Percentiles rank a stretch among this genome's conserved stretches.
Evolutionary conservation across 2,113 vertebrate genomes (phyloP).

Genomic region (Crotalus viridis): DNA sequence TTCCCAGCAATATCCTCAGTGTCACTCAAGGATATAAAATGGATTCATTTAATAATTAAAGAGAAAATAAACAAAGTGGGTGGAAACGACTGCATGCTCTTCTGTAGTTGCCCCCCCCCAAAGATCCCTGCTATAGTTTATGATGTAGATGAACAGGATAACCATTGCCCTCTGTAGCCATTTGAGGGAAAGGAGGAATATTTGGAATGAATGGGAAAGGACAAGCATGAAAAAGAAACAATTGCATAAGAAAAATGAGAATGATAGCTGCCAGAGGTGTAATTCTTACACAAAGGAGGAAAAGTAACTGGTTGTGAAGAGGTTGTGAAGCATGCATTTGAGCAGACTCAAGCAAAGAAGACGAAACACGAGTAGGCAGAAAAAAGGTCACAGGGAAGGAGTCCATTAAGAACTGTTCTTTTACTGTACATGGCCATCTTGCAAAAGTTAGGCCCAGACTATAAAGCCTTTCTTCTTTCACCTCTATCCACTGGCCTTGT

Average conservation of each 20-base stretch:
- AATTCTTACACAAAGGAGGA: background rate
- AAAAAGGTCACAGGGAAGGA: background rate
- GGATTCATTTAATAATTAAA: background rate
- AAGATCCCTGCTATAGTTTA: background rate
- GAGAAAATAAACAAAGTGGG: background rate
- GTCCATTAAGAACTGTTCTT: background rate
- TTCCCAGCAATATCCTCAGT: background rate
- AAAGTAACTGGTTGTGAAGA: background rate
- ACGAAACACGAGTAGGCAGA: background rate
- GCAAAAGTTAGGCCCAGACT: background rate
- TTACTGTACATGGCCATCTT: background rate
- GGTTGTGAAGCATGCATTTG: background rate
- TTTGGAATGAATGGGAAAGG: background rate
- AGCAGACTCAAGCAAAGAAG: background rate
- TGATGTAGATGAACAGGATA: background rate
- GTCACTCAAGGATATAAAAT: background rate
- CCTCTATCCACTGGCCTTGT: too few relatives aligned
- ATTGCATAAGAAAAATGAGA: background rate
- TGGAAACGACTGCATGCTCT: background rate
- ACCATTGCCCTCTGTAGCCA: background rate
- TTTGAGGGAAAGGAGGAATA: background rate
- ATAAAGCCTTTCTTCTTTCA: background rate
- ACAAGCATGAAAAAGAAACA: background rate
- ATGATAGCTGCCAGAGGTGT: background rate
- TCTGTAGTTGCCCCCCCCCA: background rate